Evolutionary conservation across 2,888 invertebrate species (phyloP).

Genomic region (Ditula angustiorana): DNA sequence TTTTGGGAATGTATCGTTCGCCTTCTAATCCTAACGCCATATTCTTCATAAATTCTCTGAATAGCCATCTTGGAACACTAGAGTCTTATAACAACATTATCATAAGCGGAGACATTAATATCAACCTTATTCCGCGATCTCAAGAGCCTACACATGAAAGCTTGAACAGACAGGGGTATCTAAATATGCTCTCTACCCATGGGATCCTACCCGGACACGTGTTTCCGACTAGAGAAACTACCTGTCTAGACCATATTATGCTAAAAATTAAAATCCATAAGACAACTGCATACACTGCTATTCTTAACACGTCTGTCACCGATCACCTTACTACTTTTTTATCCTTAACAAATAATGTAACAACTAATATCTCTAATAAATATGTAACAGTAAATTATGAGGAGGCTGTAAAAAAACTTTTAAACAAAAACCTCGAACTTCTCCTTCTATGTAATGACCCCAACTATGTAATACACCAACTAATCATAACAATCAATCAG

Average conservation of each 20-base stretch:
- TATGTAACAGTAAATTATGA: no score
- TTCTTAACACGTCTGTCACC: slow-evolving; percentile 32
- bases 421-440: no score
- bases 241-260: slow-evolving; percentile 34
- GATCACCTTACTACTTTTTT: slow-evolving; percentile 29
- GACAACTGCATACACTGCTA: background rate
- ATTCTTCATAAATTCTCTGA: slow-evolving; percentile 42
- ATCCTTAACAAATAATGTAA: background rate
- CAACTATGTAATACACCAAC: no score
- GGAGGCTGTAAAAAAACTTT: no score
- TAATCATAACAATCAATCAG: no score
- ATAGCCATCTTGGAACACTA: slow-evolving; percentile 38
- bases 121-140: slow-evolving; percentile 35
- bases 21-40: slow-evolving; percentile 43
- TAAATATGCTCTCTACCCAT: slow-evolving; percentile 14
- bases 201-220: slow-evolving; percentile 28
- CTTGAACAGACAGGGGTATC: background rate
- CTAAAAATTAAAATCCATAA: slow-evolving; percentile 21
- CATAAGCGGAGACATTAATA: slow-evolving; percentile 48
- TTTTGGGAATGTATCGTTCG: slow-evolving; percentile 47
- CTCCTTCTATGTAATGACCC: no score
- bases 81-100: slow-evolving; percentile 39
- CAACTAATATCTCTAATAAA: no score
- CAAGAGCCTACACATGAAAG: background rate
- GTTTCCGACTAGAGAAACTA: slow-evolving; percentile 29